Evolutionary conservation across 2,888 invertebrate genomes (phyloP).

Genomic region (Disparrhopalites patrizii): DNA sequence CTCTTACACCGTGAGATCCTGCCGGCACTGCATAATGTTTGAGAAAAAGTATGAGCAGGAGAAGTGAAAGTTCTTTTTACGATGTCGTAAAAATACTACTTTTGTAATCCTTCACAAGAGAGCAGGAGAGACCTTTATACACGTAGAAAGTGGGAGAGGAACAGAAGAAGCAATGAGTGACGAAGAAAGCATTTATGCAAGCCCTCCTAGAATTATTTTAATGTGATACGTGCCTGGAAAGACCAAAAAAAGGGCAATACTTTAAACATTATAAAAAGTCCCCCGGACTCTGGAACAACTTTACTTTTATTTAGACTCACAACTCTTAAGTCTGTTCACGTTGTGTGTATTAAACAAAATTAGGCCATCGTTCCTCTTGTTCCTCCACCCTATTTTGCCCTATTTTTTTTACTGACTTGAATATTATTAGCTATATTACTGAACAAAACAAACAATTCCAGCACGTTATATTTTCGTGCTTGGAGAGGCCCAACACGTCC

Average conservation of each 20-base stretch:
- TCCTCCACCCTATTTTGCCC: no score
- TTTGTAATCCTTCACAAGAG: no score
- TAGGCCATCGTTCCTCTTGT: no score
- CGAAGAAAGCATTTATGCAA: slow-evolving; percentile 24
- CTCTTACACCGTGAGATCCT: no score
- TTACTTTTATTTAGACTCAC: slow-evolving; percentile 14
- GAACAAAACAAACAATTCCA: no score
- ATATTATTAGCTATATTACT: no score
- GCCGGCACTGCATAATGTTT: no score
- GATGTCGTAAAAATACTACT: slow-evolving; percentile 7
- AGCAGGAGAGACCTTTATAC: no score
- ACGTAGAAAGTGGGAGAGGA: slow-evolving; percentile 8
- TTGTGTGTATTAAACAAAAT: slow-evolving; percentile 8
- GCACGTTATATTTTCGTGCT: no score
- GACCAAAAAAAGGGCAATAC: slow-evolving; percentile 2
- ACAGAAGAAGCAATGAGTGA: slow-evolving; percentile 13
- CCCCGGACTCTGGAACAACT: slow-evolving; percentile 1
- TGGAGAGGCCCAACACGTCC: no score
- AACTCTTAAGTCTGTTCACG: slow-evolving; percentile 6
- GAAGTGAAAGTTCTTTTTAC: slow-evolving; percentile 10
- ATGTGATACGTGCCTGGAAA: slow-evolving; percentile 18
- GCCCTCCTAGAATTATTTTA: slow-evolving; percentile 14
- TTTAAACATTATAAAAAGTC: slow-evolving; percentile 1
- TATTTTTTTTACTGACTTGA: no score
- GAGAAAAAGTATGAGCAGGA: neutral